Evolutionary conservation across 2,113 vertebrate genomes (phyloP), one percentile per base, ranked within the genome.

Genomic region (Gavialis gangeticus): DNA sequence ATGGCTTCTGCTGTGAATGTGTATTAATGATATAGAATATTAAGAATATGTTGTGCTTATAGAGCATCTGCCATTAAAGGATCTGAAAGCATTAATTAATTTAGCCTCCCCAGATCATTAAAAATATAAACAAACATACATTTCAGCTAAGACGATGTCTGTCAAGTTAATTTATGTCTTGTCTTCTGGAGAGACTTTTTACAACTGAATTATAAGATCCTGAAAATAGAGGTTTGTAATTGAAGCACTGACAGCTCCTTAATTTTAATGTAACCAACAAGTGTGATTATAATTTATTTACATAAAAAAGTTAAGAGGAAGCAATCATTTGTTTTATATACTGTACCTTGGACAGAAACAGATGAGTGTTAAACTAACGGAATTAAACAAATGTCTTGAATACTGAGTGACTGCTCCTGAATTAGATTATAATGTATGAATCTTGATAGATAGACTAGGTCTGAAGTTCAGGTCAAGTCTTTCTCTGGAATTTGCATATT

Each of bases 151-250:
- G 92, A 94, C 86, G 71, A 83, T 71, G 83, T 17, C 85, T 94
- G 67, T 73, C 87, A 84, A 95, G 91, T 93, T 95, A 93, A 94
- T 94, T 95, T 91, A 81, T 90, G 92, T 90, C 77, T 91, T 91
- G 75, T 79, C 58, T 91, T 95, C 77, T 77, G 7, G 79, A 93
- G 14, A 92, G 15, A 95, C 80, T 63, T 81, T 93, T 77, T 79
- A 60, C 80, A 95, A 90, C 81, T 84, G 63, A 96, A 92, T 90
- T 86, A 93, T 77, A 91, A 87, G 69, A 25, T 58, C 78, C 56
- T 27, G 84, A 87, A 95, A 97, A 88, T 24, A 91, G 86, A 87
- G 14, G 46, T 78, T 93, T 92, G 12, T 87, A 90, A 94, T 56
- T 90, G 85, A 92, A 95, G 85, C 10, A 56, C 78, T 91, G 90